Conservation (phyloP, 2,797 vertebrate genomes). For the Lepilemur ruficaudatus region DNA sequence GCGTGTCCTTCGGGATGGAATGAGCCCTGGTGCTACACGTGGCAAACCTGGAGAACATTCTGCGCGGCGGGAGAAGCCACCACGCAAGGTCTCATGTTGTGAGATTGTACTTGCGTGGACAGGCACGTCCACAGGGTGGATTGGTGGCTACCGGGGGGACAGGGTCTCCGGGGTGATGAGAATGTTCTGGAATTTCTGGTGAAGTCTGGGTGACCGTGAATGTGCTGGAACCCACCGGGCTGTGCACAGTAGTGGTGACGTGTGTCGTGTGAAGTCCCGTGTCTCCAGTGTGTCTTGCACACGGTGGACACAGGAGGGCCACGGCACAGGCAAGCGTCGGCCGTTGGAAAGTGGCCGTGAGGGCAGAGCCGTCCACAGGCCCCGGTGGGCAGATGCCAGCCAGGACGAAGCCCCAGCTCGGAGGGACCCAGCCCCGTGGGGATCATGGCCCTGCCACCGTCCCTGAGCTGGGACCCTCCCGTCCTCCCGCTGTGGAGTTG, state of each 20-base stretch:
- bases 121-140: too few species aligned
- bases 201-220: neutral
- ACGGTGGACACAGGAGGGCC: neutral
- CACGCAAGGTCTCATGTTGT: neutral
- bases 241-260: neutral
- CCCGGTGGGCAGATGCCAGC: too few species aligned
- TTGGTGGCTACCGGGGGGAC: neutral
- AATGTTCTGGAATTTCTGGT: neutral
- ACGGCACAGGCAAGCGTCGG: accelerated
- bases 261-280: neutral
- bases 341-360: neutral
- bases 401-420: neutral
- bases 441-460: neutral
- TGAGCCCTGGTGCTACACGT: too few species aligned
- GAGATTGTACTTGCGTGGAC: accelerated
- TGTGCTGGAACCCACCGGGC: neutral
- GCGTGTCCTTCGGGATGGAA: too few species aligned
- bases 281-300: neutral
- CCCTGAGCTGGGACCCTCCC: neutral
- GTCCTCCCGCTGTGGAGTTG: neutral
- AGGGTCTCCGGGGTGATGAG: neutral
- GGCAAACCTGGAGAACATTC: neutral
- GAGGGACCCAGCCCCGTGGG: neutral
- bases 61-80: accelerated
- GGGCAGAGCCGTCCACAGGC: neutral